These are phyloP conservation scores for Heteronetta atricapilla DNA, from an alignment of 2,113 vertebrate species.

Conservation along the genomic window DNA sequence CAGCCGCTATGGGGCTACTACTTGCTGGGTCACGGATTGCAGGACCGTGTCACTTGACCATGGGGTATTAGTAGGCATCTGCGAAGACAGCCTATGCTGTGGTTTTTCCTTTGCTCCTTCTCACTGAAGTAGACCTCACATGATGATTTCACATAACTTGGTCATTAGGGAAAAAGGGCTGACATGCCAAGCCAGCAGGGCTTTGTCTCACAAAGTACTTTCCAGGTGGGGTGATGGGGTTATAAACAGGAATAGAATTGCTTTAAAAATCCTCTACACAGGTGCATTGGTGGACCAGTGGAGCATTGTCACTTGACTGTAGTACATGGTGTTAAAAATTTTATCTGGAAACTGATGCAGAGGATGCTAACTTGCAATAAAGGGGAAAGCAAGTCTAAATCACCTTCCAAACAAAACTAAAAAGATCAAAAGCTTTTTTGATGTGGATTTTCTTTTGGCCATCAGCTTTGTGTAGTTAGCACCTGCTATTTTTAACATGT, in stretches of 20 bases:
- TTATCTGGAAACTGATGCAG: background rate
- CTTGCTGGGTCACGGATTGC: background rate
- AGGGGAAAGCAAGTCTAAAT: background rate
- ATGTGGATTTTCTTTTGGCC: background rate
- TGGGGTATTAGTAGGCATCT: background rate
- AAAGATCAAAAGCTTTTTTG: background rate
- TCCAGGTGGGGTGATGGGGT: background rate
- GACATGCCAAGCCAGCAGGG: background rate
- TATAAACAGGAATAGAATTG: background rate
- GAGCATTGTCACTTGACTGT: background rate
- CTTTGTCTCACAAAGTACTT: background rate
- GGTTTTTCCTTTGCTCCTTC: background rate
- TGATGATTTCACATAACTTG: background rate
- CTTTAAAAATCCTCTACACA: background rate
- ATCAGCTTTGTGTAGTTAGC: background rate
- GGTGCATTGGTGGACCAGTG: background rate
- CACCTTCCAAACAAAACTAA: background rate
- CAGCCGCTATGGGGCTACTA: background rate
- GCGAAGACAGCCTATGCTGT: background rate
- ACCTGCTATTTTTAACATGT: background rate
- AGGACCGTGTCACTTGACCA: background rate
- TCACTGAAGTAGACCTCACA: background rate
- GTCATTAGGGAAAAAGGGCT: background rate
- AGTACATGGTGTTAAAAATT: background rate
- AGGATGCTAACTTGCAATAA: background rate